Evolutionary conservation across 1,140 invertebrate genomes (phyloP).

Genomic region (Drosophila equinoxialis): DNA sequence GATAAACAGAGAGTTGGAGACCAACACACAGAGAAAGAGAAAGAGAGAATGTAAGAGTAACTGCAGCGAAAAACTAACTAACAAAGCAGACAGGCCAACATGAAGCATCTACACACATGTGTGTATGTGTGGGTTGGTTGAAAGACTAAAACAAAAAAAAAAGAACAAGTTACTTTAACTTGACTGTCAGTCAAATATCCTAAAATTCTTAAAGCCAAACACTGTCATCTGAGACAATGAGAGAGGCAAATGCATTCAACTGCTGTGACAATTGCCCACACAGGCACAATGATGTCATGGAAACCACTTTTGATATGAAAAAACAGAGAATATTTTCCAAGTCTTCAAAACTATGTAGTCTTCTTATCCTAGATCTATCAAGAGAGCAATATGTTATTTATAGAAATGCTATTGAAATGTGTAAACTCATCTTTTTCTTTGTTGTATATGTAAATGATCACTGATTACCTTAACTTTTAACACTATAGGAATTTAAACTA

Average conservation of each 20-base stretch:
- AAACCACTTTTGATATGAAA: conserved; percentile 1
- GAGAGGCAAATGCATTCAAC: conserved; percentile 16
- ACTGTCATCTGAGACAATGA: background rate
- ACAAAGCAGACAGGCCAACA: background rate
- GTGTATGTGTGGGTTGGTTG: background rate
- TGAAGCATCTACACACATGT: background rate
- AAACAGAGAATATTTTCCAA: background rate
- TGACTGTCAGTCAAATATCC: background rate
- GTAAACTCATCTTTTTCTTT: no score
- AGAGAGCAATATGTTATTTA: no score
- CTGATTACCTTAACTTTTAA: no score
- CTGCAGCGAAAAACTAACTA: background rate
- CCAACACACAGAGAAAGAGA: background rate
- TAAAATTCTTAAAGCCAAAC: background rate
- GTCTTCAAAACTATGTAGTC: background rate
- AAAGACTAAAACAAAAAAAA: no score
- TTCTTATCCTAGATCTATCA: no score
- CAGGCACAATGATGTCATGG: conserved; percentile 24
- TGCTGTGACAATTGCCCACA: conserved; percentile 31
- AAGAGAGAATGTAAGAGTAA: background rate
- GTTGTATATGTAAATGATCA: no score
- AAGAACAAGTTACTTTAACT: background rate
- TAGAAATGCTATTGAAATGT: no score
- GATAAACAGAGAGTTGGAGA: conserved; percentile 8
- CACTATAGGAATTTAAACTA: no score